Base-by-base conservation (phyloP, 1,140 invertebrate species). In the Teleopsis dalmanni region DNA sequence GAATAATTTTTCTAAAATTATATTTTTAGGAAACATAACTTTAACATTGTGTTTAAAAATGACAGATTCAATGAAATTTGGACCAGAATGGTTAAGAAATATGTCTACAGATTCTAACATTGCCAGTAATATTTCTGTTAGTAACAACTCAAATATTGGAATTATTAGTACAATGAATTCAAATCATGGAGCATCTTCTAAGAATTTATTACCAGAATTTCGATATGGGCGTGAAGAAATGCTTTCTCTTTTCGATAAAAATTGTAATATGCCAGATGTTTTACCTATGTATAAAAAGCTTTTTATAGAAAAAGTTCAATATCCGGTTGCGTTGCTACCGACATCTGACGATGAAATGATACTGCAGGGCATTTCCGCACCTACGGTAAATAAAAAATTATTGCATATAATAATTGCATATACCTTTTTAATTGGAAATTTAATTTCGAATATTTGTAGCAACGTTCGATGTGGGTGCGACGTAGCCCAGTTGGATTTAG, bases 211-310 rank as follows among this genome's bases (percentile, higher is more conserved):
- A 54, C 63, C 68, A 10, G 66, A 70, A 50, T 70, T 64, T 38
- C 62, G 80, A 50, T 92, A 92, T 58, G 88, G 87, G 23, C 75
- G 88, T 55, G 90, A 94, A 73, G 89, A 93, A 64, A 91, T 94
- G 88, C 71, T 94, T 48, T 85, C 87, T 34, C 65, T 92, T 26
- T 91, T 83, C 62, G 81, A 87, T 57, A 80, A 80, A 56, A 78
- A 75, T 58, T 74, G 78, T 45, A 77, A 78, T 58, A 74, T 83
- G 45, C 85, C 86, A n/a, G 76, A 80, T 50, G 78, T 79, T 44
- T 71, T 89, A 38, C 65, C 78, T 23, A 74, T 75, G 48, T 80
- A 84, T 59, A 75, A 79, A 52, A 75, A 77, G 37, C 73, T 93
- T 10, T 84, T 79, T 62, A 75, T 85, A 46, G 86, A 90, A 55